Evolutionary conservation across 37 sponge, comb jelly and placozoan species (phyloP), one percentile per base, ranked within the genome.

Genomic region (Hexactinellida sp.): DNA sequence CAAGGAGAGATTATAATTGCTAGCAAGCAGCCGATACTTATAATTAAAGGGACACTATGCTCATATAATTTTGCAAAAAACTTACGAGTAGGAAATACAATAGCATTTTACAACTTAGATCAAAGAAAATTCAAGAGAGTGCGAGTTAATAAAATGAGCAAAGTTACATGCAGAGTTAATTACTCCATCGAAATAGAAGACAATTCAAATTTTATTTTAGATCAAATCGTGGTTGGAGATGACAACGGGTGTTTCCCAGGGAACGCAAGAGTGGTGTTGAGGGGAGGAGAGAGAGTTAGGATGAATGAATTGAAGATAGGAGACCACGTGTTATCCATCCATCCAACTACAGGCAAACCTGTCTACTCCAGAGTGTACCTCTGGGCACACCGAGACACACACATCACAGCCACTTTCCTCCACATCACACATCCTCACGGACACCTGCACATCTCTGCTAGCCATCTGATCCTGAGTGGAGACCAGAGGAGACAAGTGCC

Each of bases 381-480:
- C 76, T 63, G 76, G 76, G 76, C 76, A 63, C 76, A 63, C 13
- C 76, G 76, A 63, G 76, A 63, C 30, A 10, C 76, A 63, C 76
- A 63, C 76, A n/a, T 63, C 76, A 63, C 76, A 63, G 76, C 76
- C 76, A 63, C 76, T 21, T 63, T 63, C 76, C 76, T 63, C 25
- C 76, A 63, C 76, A 63, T 63, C 76, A 63, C 76, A 63, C 76
- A 63, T 63, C 76, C 76, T 63, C 76, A 63, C 76, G 76, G 76
- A 63, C 76, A 63, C 76, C 25, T 63, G 3, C 76, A 63, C 76
- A 63, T 63, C 76, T 63, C 76, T 63, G 76, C 76, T 63, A 63
- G 13, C 76, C 76, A 63, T 63, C 76, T 63, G 19, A 63, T 63
- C 76, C 76, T 63, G 25, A 63, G 32, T 63, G 76, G 76, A 63